Percentiles rank a stretch among this genome's conserved stretches.
Evolutionary conservation across 2,797 vertebrate genomes (phyloP).

Genomic region (Pseudotriccus pelzelni): DNA sequence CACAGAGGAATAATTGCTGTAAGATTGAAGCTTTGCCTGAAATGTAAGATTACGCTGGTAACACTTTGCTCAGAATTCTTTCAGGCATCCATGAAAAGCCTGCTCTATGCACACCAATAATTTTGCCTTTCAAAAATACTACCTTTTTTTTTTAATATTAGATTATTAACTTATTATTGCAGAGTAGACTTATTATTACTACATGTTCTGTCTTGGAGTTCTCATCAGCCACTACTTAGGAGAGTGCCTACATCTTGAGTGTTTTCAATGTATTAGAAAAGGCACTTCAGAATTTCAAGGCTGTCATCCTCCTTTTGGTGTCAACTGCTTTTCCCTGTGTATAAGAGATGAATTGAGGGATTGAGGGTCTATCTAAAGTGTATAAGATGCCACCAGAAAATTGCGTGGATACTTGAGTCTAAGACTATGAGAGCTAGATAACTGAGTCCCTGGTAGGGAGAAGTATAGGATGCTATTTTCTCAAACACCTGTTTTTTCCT

Average conservation of each 20-base stretch:
- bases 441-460: background rate
- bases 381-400: background rate
- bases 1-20: background rate
- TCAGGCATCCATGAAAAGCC: background rate
- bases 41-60: background rate
- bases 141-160: background rate
- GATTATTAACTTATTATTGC: background rate
- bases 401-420: background rate
- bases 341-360: background rate
- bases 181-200: background rate
- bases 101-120: fast-evolving
- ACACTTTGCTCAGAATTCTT: background rate
- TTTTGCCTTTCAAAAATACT: background rate
- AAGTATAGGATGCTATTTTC: background rate
- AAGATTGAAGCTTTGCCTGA: background rate
- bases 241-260: background rate
- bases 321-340: background rate
- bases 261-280: background rate
- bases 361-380: background rate
- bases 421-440: background rate
- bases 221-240: background rate
- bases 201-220: background rate
- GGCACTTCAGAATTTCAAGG: background rate
- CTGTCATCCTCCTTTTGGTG: background rate
- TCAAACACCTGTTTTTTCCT: background rate